Conservation (phyloP, 2,797 vertebrate genomes). For the Poeciliopsis presidionis region DNA sequence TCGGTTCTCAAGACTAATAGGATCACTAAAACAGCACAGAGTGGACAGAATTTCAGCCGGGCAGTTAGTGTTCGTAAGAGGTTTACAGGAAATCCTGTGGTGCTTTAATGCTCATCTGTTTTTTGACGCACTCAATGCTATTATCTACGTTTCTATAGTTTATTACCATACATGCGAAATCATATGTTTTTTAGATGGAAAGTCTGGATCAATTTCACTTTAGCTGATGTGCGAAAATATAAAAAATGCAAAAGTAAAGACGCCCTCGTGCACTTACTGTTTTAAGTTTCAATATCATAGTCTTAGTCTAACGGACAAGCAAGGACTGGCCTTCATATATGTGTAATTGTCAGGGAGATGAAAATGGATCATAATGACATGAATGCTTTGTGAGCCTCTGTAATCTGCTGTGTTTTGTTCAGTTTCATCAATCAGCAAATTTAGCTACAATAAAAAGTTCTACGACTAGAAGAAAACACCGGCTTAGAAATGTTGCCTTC, state of each 20-base stretch:
- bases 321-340: background rate
- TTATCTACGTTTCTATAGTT: conserved; percentile 28
- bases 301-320: background rate
- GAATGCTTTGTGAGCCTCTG: conserved; percentile 1
- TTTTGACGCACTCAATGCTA: background rate
- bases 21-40: conserved; percentile 6
- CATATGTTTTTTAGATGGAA: conserved; percentile 44
- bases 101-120: background rate
- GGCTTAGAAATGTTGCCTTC: background rate
- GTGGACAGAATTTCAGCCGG: conserved; percentile 8
- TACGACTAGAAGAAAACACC: background rate
- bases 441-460: background rate
- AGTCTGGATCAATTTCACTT: conserved; percentile 45
- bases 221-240: conserved; percentile 43
- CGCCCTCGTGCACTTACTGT: background rate
- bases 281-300: too few relatives aligned
- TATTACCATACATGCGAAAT: conserved; percentile 22
- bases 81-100: conserved; percentile 23
- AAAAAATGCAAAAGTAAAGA: conserved; percentile 43
- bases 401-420: background rate
- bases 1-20: conserved; percentile 1
- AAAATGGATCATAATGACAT: conserved; percentile 17
- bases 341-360: background rate
- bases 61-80: conserved; percentile 31
- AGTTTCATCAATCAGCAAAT: background rate